A percentile compares a stretch with the other conserved stretches of the same genome.
These are phyloP conservation scores for Vulpes vulpes DNA, from an alignment of 2,113 vertebrate species.

Conservation along the genomic window DNA sequence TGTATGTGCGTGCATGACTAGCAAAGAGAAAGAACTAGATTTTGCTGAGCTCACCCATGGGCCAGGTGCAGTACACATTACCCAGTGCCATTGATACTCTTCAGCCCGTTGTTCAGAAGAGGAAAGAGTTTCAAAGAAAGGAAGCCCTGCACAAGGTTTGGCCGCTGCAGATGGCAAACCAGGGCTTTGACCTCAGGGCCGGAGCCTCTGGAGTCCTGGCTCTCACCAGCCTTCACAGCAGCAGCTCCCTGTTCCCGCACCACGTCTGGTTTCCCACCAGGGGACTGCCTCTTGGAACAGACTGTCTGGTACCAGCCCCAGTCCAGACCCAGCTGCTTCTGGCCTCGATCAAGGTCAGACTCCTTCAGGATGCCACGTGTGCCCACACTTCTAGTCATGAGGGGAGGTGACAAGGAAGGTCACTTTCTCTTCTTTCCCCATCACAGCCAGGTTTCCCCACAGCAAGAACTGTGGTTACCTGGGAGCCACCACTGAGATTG, in stretches of 20 bases:
- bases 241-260: background rate
- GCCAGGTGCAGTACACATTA: background rate
- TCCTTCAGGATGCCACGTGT: background rate
- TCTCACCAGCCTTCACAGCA: background rate
- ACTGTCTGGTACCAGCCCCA: background rate
- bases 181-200: background rate
- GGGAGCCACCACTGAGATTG: background rate
- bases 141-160: background rate
- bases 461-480: background rate
- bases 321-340: background rate
- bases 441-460: background rate
- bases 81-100: background rate
- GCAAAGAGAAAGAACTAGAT: background rate
- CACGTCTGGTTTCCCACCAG: background rate
- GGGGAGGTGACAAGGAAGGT: background rate
- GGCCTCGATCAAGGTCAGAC: background rate
- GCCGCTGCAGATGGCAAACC: background rate
- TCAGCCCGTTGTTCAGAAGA: background rate
- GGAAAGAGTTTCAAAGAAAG: background rate
- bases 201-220: background rate
- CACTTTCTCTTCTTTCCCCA: background rate
- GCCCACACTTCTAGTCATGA: background rate
- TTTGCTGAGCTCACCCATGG: background rate
- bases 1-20: background rate
- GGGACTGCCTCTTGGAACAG: constrained; percentile 47